These are phyloP conservation scores for Lepidochrysops patricia DNA, from an alignment of 2,888 invertebrate genomes.

Conservation along the genomic window DNA sequence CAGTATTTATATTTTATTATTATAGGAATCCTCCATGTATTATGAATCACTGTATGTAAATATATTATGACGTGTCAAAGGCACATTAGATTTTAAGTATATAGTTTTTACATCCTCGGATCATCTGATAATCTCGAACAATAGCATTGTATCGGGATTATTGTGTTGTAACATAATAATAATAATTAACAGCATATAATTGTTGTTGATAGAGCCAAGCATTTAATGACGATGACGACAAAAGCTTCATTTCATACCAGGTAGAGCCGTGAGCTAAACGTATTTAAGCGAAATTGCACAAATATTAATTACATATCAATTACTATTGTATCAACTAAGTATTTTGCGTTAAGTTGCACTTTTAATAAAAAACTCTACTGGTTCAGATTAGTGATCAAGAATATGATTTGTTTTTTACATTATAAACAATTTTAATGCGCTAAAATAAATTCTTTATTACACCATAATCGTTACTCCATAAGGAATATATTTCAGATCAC, in stretches of 20 bases:
- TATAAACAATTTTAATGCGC: no score
- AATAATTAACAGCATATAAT: constrained; percentile 1
- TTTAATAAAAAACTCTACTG: no score
- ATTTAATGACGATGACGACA: constrained; percentile 1
- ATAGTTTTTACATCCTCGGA: neutral
- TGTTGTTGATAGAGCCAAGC: neutral
- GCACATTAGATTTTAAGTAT: neutral
- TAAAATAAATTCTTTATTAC: no score
- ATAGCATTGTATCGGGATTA: neutral
- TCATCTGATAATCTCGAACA: constrained; percentile 1
- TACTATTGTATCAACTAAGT: neutral
- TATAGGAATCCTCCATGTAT: neutral
- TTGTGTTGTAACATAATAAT: constrained; percentile 2
- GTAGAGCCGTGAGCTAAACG: neutral
- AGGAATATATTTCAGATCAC: neutral
- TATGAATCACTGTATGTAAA: neutral
- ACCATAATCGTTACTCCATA: neutral
- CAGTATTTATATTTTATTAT: neutral
- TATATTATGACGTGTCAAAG: neutral
- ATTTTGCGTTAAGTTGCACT: no score
- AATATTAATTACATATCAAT: neutral
- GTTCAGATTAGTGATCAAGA: no score
- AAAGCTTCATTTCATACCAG: neutral
- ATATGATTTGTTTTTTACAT: no score
- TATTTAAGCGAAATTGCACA: neutral